Percentiles rank a stretch among this genome's conserved stretches.
Conservation (phyloP, 2,888 invertebrate genomes). For the Vannuccia rotundouncinata region DNA sequence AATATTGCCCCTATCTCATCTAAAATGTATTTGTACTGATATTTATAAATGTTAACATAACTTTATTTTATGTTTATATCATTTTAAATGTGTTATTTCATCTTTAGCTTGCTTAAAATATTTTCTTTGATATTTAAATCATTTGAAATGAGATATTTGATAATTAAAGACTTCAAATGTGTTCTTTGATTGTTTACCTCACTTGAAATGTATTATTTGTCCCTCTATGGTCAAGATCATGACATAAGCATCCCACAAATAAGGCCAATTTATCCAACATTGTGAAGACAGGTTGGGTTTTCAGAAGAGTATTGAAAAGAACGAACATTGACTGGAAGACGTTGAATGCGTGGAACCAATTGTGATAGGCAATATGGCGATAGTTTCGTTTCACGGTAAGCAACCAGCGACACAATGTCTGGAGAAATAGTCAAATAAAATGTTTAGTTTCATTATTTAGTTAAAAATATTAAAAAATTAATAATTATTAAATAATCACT, state of each 20-base stretch:
- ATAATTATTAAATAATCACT: too few relatives aligned
- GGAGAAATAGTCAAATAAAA: constrained; percentile 42
- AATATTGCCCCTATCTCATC: too few relatives aligned
- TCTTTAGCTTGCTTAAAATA: too few relatives aligned
- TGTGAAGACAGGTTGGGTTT: constrained; percentile 31
- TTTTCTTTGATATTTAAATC: too few relatives aligned
- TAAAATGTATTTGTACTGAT: too few relatives aligned
- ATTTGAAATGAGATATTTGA: too few relatives aligned
- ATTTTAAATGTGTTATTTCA: too few relatives aligned
- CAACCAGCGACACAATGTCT: constrained; percentile 64
- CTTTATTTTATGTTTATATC: too few relatives aligned
- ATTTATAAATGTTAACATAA: too few relatives aligned
- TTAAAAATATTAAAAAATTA: too few relatives aligned
- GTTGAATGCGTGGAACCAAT: constrained; percentile 70
- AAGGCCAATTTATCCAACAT: constrained; percentile 48
- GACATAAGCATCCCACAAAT: constrained; percentile 51
- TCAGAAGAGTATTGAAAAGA: constrained; percentile 54
- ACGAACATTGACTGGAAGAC: constrained; percentile 61
- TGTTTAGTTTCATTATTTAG: too few relatives aligned
- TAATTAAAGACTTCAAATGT: too few relatives aligned
- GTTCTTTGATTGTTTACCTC: constrained; percentile 45
- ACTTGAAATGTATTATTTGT: constrained; percentile 54
- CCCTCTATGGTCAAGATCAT: constrained; percentile 54
- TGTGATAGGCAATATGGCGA: constrained; percentile 85
- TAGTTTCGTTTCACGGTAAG: constrained; percentile 89